phyloP scores from a whole-genome alignment of 1,140 invertebrate genomes.

The Trichogramma pretiosum region DNA sequence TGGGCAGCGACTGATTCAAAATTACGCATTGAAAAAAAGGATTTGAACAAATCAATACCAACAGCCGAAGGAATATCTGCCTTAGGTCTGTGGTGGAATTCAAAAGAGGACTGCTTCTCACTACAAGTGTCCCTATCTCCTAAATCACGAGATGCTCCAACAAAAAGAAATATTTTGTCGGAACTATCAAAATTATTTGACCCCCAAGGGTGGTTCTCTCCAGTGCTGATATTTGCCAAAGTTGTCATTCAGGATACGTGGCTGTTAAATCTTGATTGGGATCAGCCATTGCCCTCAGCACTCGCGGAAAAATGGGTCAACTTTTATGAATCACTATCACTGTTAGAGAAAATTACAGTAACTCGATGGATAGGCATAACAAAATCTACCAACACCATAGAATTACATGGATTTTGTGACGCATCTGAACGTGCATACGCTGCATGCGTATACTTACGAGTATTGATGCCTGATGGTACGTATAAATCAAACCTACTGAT shows the following conservation, averaged over 20 bases:
- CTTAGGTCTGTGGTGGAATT: neutral
- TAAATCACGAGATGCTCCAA: neutral
- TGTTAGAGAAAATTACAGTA: neutral
- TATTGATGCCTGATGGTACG: neutral
- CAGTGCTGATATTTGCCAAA: slow-evolving; percentile 1
- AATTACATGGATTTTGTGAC: neutral
- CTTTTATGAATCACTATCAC: neutral
- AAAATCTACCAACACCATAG: neutral
- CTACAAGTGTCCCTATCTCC: too few relatives aligned
- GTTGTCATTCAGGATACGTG: slow-evolving; percentile 4
- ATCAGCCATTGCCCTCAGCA: neutral
- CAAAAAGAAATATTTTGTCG: slow-evolving; percentile 8
- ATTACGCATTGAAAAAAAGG: too few relatives aligned
- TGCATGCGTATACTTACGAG: neutral
- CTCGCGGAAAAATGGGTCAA: neutral
- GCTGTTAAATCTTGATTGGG: neutral
- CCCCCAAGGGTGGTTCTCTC: neutral
- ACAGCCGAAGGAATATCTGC: neutral
- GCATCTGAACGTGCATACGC: neutral
- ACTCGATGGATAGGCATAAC: neutral
- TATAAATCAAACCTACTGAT: neutral
- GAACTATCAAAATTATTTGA: slow-evolving; percentile 13
- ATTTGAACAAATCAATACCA: neutral
- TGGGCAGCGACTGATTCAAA: neutral
- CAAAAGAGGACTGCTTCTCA: neutral